A percentile compares a stretch with the other conserved stretches of the same genome.
Evolutionary conservation across 2,113 vertebrate genomes (phyloP).

Genomic region (Tachysurus vachellii): DNA sequence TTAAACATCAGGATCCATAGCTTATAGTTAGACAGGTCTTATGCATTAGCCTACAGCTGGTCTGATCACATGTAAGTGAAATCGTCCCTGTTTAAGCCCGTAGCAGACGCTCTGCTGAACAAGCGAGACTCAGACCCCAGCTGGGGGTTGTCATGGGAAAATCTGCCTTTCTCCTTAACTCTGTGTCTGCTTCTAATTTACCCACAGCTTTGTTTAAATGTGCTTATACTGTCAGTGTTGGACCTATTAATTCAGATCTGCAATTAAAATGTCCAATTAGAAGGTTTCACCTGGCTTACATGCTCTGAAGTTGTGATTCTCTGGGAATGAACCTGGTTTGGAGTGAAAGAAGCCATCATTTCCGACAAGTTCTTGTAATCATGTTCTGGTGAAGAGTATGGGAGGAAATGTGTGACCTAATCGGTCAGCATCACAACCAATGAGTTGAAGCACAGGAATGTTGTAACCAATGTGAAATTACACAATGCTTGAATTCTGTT

Average conservation of each 20-base stretch:
- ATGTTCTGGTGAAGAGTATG: slow-evolving; percentile 12
- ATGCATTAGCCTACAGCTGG: slow-evolving; percentile 10
- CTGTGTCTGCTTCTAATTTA: slow-evolving; percentile 57
- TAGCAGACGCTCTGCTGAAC: slow-evolving; percentile 61
- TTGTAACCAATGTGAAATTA: neutral
- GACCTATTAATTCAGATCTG: slow-evolving; percentile 58
- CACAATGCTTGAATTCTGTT: neutral
- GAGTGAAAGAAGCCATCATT: slow-evolving; percentile 26
- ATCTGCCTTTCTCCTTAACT: slow-evolving; percentile 21
- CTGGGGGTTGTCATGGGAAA: slow-evolving; percentile 58
- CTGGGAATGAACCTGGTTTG: slow-evolving; percentile 8
- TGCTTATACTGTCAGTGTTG: slow-evolving; percentile 51
- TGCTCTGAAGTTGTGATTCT: slow-evolving; percentile 50
- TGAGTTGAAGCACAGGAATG: neutral
- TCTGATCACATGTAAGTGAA: slow-evolving; percentile 27
- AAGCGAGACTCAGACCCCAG: slow-evolving; percentile 57
- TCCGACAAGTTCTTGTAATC: neutral
- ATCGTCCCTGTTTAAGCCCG: slow-evolving; percentile 50
- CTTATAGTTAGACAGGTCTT: neutral
- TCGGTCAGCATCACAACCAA: neutral
- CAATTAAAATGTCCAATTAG: slow-evolving; percentile 65
- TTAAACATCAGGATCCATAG: slow-evolving; percentile 4
- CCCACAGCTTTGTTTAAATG: slow-evolving; percentile 49
- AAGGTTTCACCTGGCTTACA: slow-evolving; percentile 55
- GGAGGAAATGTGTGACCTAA: neutral